Base-by-base conservation (phyloP, 1,140 invertebrate genomes). In the Augochlora pura region DNA sequence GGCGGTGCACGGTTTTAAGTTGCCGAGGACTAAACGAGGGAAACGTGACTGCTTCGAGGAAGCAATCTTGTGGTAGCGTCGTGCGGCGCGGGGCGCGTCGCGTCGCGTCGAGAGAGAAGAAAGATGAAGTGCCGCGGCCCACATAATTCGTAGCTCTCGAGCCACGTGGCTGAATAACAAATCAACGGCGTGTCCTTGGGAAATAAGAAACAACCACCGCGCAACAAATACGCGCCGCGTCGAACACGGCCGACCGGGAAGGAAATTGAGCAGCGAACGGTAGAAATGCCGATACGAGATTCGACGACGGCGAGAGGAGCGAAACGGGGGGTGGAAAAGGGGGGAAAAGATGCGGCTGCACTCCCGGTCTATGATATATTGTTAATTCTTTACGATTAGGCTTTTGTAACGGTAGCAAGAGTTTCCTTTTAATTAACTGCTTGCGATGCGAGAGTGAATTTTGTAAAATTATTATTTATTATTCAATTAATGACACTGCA, bases 61-160 rank as follows among this genome's bases (percentile, higher is more conserved):
- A 57, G 25, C 14, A 27, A 18, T 23, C 1, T 18, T 54, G 49
- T 0, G n/a, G n/a, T n/a, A n/a, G n/a, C n/a, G n/a, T n/a, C n/a
- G n/a, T n/a, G n/a, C n/a, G n/a, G n/a, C n/a, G n/a, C n/a, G n/a
- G n/a, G n/a, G n/a, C n/a, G n/a, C n/a, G n/a, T n/a, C 16, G 42
- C 8, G 12, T 7, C 42, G 12, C 16, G 14, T 38, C 16, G 32
- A 27, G 23, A 63, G 14, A 62, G 25, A 52, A 62, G 25, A 52
- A 25, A 57, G 32, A 25, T 21, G 12, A 69, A 7, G 49, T 18
- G 23, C 21, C 23, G 59, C 42, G 16, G 9, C n/a, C 27, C 27
- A 25, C 21, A 69, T 80, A 82, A 77, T 78, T 73, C 59, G 60
- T 77, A 62, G 32, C 57, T 83, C 38, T 42, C n/a, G n/a, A 25